Base-by-base conservation (phyloP, 2,113 vertebrate species). In the Lampris megalopsis region DNA sequence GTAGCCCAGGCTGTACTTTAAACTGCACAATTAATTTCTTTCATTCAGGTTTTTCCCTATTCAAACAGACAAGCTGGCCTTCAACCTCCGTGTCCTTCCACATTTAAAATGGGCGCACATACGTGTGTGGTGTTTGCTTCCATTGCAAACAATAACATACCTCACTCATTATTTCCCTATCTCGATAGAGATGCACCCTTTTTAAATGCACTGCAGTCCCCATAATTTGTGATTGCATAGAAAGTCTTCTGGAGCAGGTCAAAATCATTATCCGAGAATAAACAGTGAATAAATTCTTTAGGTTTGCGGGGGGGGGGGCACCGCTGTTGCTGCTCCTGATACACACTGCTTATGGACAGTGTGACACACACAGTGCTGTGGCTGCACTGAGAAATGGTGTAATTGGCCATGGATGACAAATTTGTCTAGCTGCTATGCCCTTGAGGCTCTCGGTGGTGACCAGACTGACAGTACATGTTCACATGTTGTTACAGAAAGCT, bases 201-300 rank as follows among this genome's bases (percentile, higher is more conserved):
- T 24, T 24, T 24, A 24, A 24, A 24, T 24, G 24, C 24, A 24
- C 24, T 24, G 24, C 24, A 24, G 24, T 24, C 24, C 24, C 24
- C 24, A 24, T 24, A 24, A 24, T 24, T 24, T 24, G 24, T 24
- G 24, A 24, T 24, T 24, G 24, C 24, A 24, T 24, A 24, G 24
- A 24, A 24, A 24, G 24, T 24, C 24, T 24, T 24, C 41, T 57
- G 36, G 6, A 41, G 52, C 59, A 64, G 67, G 42, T 41, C 68
- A 68, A 62, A 68, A 49, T 80, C 60, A 59, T 68, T 40, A 65
- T 37, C 63, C 53, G 72, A 37, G 13, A 85, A 77, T 75, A 81
- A 74, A 85, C 63, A 73, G 75, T 75, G 80, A 74, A 85, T 61
- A 73, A 57, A 53, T 35, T 49, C 9, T 77, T 49, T 42, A 56